phyloP scores from a whole-genome alignment of 2,888 invertebrate genomes.

The Neelides folsomi region DNA sequence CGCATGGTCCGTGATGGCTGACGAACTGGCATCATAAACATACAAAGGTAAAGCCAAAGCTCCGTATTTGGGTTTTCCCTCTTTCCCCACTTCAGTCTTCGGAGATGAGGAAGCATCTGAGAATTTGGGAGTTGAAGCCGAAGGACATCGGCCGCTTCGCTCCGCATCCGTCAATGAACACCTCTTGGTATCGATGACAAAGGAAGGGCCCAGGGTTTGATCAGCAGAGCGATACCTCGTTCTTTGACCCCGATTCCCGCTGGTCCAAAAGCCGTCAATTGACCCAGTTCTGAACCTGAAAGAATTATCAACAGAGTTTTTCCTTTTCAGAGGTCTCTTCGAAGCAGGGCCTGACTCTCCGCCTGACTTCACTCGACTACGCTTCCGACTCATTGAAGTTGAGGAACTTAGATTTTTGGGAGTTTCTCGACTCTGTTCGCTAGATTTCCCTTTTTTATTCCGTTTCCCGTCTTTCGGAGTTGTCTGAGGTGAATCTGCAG shows the following conservation, averaged over 20 bases:
- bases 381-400: constrained; percentile 12
- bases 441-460: not conserved
- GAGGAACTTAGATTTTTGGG: not conserved
- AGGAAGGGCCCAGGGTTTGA: no score
- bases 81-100: not conserved
- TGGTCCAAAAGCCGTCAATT: constrained; percentile 12
- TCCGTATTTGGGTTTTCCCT: constrained; percentile 33
- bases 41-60: constrained; percentile 47
- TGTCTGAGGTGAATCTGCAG: not conserved
- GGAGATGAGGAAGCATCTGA: not conserved
- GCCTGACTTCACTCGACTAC: constrained; percentile 28
- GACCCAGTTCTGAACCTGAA: constrained; percentile 13
- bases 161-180: no score
- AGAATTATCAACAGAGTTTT: constrained; percentile 11
- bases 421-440: not conserved
- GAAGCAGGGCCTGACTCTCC: constrained; percentile 26
- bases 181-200: no score
- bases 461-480: not conserved
- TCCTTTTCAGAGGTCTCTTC: constrained; percentile 19
- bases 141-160: not conserved
- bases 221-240: constrained; percentile 9
- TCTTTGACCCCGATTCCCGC: constrained; percentile 1
- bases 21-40: constrained; percentile 53
- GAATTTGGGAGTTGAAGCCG: constrained; percentile 1
- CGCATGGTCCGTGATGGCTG: constrained; percentile 46